These are phyloP conservation scores for Gasterosteus nipponicus DNA, from an alignment of 2,113 vertebrate species.

Conservation along the genomic window DNA sequence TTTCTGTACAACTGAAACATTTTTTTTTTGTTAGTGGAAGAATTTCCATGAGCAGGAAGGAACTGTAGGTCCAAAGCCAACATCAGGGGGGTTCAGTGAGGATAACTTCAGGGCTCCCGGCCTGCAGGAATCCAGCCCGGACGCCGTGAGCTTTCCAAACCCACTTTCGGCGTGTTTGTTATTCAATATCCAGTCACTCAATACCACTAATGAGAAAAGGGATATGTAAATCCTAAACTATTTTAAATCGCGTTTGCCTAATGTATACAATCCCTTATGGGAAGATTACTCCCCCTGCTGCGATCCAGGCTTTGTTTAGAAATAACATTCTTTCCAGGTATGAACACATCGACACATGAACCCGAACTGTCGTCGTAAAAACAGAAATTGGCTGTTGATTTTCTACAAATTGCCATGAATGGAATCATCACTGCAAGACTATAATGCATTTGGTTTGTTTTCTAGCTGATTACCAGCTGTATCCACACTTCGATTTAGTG, in stretches of 20 bases:
- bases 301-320: slow-evolving; percentile 44
- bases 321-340: slow-evolving; percentile 56
- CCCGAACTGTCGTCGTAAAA: slow-evolving; percentile 12
- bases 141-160: slow-evolving; percentile 64
- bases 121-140: slow-evolving; percentile 50
- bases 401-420: slow-evolving; percentile 5
- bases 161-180: slow-evolving; percentile 68
- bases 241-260: slow-evolving; percentile 58
- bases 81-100: slow-evolving; percentile 63
- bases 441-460: background rate
- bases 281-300: slow-evolving; percentile 37
- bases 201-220: slow-evolving; percentile 67
- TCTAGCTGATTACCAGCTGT: slow-evolving; percentile 1
- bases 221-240: slow-evolving; percentile 68
- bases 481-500: background rate
- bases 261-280: slow-evolving; percentile 50
- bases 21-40: slow-evolving; percentile 50
- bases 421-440: slow-evolving; percentile 2
- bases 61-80: slow-evolving; percentile 76
- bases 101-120: slow-evolving; percentile 43
- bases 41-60: slow-evolving; percentile 81
- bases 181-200: slow-evolving; percentile 73
- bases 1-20: slow-evolving; percentile 35
- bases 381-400: background rate
- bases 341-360: slow-evolving; percentile 36